phyloP scores from a whole-genome alignment of 2,113 vertebrate genomes.

The Numida meleagris region DNA sequence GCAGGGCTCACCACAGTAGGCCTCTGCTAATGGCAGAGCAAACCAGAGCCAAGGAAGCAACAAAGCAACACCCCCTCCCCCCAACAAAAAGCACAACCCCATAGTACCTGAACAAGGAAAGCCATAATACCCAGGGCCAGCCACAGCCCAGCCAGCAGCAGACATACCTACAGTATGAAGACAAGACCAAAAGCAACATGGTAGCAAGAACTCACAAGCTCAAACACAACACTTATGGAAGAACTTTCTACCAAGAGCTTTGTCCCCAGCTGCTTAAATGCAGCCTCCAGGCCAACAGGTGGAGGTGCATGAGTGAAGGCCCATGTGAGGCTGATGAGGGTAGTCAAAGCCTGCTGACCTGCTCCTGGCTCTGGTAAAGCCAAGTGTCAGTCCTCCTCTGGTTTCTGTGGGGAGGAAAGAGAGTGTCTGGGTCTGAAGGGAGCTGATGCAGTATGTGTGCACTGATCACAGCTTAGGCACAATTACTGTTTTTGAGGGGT shows the following conservation, averaged over 20 bases:
- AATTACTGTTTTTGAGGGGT: background rate
- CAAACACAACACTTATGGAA: accelerated
- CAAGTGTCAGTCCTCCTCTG: accelerated
- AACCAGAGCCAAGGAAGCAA: background rate
- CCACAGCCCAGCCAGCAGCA: background rate
- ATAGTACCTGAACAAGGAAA: background rate
- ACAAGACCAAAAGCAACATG: accelerated
- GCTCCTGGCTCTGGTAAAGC: background rate
- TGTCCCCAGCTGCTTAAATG: background rate
- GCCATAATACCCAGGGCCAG: accelerated
- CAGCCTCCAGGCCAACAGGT: background rate
- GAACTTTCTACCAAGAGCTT: accelerated
- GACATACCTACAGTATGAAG: accelerated
- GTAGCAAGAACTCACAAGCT: background rate
- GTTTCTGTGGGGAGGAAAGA: background rate
- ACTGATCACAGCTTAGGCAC: background rate
- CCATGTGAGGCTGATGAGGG: background rate
- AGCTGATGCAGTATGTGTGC: accelerated
- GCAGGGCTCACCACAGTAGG: too few relatives aligned
- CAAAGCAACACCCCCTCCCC: accelerated
- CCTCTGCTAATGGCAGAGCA: background rate
- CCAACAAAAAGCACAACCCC: background rate
- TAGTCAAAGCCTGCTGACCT: background rate
- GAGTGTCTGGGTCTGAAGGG: background rate
- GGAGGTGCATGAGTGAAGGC: background rate